phyloP scores from a whole-genome alignment of 2,797 vertebrate genomes.

The Myotis vivesi region DNA sequence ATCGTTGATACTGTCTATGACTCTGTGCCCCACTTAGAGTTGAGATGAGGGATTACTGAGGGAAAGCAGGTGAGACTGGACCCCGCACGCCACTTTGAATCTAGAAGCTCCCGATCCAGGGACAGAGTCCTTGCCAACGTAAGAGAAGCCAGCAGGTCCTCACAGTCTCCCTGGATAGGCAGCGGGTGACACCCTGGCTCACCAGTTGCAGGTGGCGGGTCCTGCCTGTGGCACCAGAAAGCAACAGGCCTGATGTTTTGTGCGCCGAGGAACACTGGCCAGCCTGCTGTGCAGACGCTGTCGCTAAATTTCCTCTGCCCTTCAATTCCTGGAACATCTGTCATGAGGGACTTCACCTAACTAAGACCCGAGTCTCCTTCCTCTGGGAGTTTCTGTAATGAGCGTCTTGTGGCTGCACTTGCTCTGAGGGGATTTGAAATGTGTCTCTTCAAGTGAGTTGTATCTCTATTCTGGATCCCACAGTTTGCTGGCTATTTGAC shows the following conservation, averaged over 20 bases:
- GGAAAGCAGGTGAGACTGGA: neutral
- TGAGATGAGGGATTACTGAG: neutral
- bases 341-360: neutral
- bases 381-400: constrained; percentile 17
- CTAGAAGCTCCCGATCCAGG: neutral
- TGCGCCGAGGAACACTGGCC: neutral
- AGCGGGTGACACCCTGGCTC: neutral
- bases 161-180: neutral
- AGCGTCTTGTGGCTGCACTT: neutral
- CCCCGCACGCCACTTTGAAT: rapidly evolving
- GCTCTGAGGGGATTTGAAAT: neutral
- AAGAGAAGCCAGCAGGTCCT: neutral
- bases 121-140: neutral
- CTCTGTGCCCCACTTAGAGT: neutral
- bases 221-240: neutral
- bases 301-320: constrained; percentile 38
- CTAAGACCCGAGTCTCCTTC: neutral
- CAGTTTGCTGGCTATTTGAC: neutral
- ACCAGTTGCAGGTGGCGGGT: neutral
- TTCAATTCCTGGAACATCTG: constrained; percentile 34
- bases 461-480: neutral
- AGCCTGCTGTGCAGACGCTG: neutral
- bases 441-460: neutral
- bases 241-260: neutral
- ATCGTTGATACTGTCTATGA: neutral